These are phyloP conservation scores for Neodontobutis hainanensis DNA, from an alignment of 2,113 vertebrate species.

Conservation along the genomic window DNA sequence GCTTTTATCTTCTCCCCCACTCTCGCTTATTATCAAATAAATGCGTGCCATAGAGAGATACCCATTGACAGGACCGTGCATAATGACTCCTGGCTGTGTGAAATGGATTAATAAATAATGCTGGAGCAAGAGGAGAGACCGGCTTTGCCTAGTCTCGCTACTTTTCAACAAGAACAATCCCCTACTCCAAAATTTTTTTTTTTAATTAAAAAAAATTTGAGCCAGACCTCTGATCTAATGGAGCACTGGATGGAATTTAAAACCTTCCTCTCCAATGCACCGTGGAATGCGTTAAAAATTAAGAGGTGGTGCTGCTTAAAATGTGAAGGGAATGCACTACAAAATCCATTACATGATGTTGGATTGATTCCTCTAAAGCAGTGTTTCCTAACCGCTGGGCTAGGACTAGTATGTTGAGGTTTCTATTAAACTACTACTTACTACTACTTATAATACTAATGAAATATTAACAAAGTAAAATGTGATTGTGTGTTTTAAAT, in stretches of 20 bases:
- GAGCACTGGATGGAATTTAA: slow-evolving; percentile 49
- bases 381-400: neutral
- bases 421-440: no score
- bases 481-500: no score
- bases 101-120: slow-evolving; percentile 82
- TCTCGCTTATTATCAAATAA: slow-evolving; percentile 82
- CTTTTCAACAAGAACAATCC: slow-evolving; percentile 65
- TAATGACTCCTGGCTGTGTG: slow-evolving; percentile 81
- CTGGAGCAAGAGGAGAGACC: slow-evolving; percentile 57
- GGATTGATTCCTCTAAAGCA: slow-evolving; percentile 36
- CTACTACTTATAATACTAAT: no score
- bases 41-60: slow-evolving; percentile 73
- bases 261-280: slow-evolving; percentile 37
- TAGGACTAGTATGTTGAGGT: no score
- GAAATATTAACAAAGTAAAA: no score
- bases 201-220: slow-evolving; percentile 24
- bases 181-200: slow-evolving; percentile 32
- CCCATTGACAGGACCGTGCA: slow-evolving; percentile 78
- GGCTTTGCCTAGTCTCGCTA: slow-evolving; percentile 62
- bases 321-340: slow-evolving; percentile 41
- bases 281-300: slow-evolving; percentile 48
- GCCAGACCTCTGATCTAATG: slow-evolving; percentile 52
- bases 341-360: slow-evolving; percentile 56
- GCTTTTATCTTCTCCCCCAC: slow-evolving; percentile 76
- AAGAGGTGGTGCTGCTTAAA: slow-evolving; percentile 45